phyloP scores from a whole-genome alignment of 2,113 vertebrate genomes.

The Hyla sarda region DNA sequence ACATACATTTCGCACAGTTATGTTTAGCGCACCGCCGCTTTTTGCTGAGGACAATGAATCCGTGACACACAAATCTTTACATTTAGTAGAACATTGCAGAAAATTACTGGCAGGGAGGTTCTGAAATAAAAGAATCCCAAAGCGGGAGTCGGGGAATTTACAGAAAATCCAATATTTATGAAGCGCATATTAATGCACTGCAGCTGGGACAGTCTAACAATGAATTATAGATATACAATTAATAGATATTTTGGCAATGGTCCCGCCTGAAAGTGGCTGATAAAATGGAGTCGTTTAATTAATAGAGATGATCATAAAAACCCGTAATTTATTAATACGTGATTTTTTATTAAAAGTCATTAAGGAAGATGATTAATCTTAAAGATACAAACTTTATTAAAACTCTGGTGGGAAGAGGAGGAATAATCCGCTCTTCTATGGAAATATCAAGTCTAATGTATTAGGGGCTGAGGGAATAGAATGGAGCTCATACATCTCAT shows the following conservation, averaged over 20 bases:
- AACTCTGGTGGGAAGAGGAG: not conserved
- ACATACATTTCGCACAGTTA: not conserved
- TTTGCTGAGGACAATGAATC: conserved; percentile 10
- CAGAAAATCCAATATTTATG: conserved; percentile 56
- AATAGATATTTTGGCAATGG: conserved; percentile 44
- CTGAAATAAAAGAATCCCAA: not conserved
- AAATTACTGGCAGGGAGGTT: not conserved
- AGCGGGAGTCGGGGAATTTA: conserved; percentile 15
- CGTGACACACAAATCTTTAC: not conserved
- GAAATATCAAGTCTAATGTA: not conserved
- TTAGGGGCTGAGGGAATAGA: not conserved
- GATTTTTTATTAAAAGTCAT: conserved; percentile 52
- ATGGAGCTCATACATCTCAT: not conserved
- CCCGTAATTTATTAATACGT: conserved; percentile 37
- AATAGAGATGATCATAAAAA: conserved; percentile 44
- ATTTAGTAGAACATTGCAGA: conserved; percentile 5
- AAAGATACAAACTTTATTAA: conserved; percentile 46
- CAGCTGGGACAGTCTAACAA: conserved; percentile 2
- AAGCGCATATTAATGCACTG: conserved; percentile 48
- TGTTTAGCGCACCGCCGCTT: not conserved
- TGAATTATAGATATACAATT: conserved; percentile 51
- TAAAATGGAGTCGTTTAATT: conserved; percentile 48
- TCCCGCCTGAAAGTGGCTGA: conserved; percentile 41
- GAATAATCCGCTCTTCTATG: not conserved
- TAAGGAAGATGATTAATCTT: conserved; percentile 41